Evolutionary conservation across 1,140 invertebrate genomes (phyloP), one percentile per base, ranked within the genome.

Genomic region (Drosophila murphyi): DNA sequence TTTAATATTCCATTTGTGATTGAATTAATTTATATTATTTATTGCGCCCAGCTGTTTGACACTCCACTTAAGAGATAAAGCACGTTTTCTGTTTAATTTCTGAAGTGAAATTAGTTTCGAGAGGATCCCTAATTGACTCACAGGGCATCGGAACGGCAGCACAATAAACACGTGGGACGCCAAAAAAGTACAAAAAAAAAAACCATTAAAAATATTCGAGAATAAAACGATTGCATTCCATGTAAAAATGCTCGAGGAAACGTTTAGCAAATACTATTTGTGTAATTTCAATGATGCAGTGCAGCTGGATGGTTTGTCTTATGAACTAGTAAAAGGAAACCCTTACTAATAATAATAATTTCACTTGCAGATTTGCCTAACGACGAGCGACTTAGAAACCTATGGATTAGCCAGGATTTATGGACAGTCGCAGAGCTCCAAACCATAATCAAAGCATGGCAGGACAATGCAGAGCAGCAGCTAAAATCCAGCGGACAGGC

Each of bases 241-340:
- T 56, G 28, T 35, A 0, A 90, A 65, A 56, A 89, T 89, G 85
- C 51, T 75, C 12, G 48, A 72, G 7, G 59, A 60, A 12, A 29
- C 50, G 20, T 72, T 79, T 5, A 81, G 68, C 48, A 72, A 89
- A 52, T 69, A 85, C 52, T 89, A 52, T 47, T 20, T 89, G n/a
- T 89, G 85, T 59, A 89, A 89, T 34, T 89, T 89, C 1, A 89
- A 76, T 41, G 81, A 89, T 67, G 62, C 63, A 37, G 69, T 68
- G 34, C 32, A 51, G 10, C 20, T 48, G 2, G 80, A 85, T 4
- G 85, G 75, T 81, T 10, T 47, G 35, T 5, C 6, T 2, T 3
- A 0, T 0, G 6, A 10, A 4, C 20, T 3, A 39, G 2, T 7
- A 12, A n/a, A 5, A 7, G 5, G 8, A 29, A 4, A 28, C 2